These are phyloP conservation scores for Uropetala carovei DNA, from an alignment of 2,888 invertebrate genomes.

Conservation along the genomic window DNA sequence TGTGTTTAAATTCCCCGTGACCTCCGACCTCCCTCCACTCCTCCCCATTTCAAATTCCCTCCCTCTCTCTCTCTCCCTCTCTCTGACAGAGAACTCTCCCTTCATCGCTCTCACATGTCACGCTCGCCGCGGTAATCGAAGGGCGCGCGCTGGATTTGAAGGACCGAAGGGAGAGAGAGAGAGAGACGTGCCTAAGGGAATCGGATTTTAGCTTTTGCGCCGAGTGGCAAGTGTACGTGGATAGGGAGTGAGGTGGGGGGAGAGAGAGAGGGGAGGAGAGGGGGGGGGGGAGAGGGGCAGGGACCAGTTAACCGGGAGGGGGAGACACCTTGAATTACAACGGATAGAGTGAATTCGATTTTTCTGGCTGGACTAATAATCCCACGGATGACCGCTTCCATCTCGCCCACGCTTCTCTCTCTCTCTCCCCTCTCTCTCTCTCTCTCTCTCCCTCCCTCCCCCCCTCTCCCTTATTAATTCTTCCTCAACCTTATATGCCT, in stretches of 20 bases:
- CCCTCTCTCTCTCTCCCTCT: neutral
- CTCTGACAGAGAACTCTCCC: neutral
- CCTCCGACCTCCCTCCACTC: neutral
- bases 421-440: too few relatives aligned
- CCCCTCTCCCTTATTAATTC: too few relatives aligned
- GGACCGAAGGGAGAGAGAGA: neutral
- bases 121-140: conserved; percentile 60
- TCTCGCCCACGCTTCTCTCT: too few relatives aligned
- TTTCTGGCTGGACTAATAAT: conserved; percentile 50
- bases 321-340: conserved; percentile 40
- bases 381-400: conserved; percentile 7
- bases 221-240: neutral
- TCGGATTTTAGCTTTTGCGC: conserved; percentile 14
- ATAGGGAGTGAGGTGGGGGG: neutral
- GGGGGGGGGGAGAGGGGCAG: neutral
- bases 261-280: neutral
- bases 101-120: conserved; percentile 47
- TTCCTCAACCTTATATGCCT: too few relatives aligned
- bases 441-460: too few relatives aligned
- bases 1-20: neutral
- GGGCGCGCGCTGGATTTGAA: conserved; percentile 48
- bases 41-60: neutral
- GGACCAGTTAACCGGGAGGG: neutral
- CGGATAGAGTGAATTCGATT: conserved; percentile 63
- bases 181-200: neutral